Evolutionary conservation across 2,888 invertebrate species (phyloP).

Genomic region (Aphodius granarius): DNA sequence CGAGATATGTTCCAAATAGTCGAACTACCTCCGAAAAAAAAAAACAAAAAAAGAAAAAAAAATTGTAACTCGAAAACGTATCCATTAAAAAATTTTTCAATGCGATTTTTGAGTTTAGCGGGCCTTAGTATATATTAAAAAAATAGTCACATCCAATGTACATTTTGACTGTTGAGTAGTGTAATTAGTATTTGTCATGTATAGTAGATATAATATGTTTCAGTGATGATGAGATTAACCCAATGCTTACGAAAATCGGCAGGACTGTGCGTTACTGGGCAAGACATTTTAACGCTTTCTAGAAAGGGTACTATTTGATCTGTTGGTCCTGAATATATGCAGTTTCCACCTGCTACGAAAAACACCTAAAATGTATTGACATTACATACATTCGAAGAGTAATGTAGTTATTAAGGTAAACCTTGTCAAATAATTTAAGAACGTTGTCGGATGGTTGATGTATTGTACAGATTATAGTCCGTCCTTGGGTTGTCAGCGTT

Average conservation of each 20-base stretch:
- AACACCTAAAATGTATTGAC: not conserved
- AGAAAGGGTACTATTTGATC: constrained; percentile 3
- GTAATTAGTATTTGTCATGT: no score
- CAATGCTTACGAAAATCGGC: constrained; percentile 3
- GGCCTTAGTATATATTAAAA: no score
- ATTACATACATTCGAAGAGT: not conserved
- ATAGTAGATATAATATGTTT: no score
- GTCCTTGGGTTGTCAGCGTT: constrained; percentile 68
- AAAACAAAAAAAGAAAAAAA: no score
- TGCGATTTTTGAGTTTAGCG: no score
- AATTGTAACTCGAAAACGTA: no score
- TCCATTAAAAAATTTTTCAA: no score
- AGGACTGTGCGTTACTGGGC: not conserved
- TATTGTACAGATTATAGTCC: constrained; percentile 78
- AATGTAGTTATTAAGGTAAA: constrained; percentile 34
- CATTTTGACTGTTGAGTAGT: no score
- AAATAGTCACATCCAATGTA: no score
- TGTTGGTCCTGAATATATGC: not conserved
- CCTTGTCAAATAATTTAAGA: constrained; percentile 73
- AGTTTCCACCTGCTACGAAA: not conserved
- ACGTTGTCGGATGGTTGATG: constrained; percentile 82
- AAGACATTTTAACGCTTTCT: not conserved
- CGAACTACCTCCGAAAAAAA: no score
- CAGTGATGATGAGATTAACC: no score
- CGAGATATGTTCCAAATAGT: no score